Percentiles rank a stretch among this genome's conserved stretches.
Evolutionary conservation across 37 sponge, comb jelly and placozoan species (phyloP).

Genomic region (Agelas oroides): DNA sequence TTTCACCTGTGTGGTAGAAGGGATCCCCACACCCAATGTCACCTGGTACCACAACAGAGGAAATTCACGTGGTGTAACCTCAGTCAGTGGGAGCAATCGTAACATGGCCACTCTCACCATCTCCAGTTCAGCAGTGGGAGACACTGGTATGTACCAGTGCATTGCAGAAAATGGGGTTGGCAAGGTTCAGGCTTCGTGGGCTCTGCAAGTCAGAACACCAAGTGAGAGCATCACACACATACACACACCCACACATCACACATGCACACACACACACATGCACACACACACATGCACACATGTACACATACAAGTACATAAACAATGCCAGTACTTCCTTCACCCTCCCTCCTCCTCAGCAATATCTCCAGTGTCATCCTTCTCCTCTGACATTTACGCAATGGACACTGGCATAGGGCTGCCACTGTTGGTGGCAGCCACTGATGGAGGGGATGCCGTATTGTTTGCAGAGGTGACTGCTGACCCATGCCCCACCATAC

Average conservation of each 20-base stretch:
- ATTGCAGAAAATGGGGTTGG: slow-evolving; percentile 30
- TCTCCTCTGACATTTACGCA: too few species aligned
- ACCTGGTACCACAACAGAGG: slow-evolving; percentile 61
- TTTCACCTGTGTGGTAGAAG: slow-evolving; percentile 39
- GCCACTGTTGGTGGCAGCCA: too few species aligned
- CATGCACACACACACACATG: too few species aligned
- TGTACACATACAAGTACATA: too few species aligned
- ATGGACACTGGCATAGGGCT: too few species aligned
- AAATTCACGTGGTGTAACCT: neutral
- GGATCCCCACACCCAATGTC: slow-evolving; percentile 13
- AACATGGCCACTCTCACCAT: slow-evolving; percentile 27
- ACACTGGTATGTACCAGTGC: slow-evolving; percentile 79
- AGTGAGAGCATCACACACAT: too few species aligned
- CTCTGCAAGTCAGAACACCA: slow-evolving; percentile 37
- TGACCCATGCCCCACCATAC: slow-evolving; percentile 44
- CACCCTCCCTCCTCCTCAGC: too few species aligned
- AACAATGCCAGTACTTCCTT: too few species aligned
- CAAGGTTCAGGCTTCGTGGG: slow-evolving; percentile 13
- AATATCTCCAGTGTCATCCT: too few species aligned
- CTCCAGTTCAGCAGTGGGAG: neutral
- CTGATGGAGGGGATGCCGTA: neutral
- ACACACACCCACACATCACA: too few species aligned
- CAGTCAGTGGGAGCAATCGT: neutral
- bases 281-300: too few species aligned
- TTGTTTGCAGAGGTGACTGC: slow-evolving; percentile 21